These are phyloP conservation scores for Lissocephala sabroskyi DNA, from an alignment of 2,888 invertebrate species.

Conservation along the genomic window DNA sequence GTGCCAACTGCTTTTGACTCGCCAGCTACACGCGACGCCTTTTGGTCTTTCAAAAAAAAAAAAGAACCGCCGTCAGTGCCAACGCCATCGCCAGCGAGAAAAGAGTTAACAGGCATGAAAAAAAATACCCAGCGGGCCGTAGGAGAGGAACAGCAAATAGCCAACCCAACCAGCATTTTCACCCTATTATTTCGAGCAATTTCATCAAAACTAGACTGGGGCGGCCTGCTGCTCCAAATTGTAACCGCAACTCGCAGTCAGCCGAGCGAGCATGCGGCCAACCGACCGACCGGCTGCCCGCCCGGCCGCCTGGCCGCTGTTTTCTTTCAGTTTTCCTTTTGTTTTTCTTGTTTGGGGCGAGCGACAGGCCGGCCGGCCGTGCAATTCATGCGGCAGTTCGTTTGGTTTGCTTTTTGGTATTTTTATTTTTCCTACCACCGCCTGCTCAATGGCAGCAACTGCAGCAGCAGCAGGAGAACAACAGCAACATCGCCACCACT, in stretches of 20 bases:
- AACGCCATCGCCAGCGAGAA: slow-evolving; percentile 20
- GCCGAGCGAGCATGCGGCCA: slow-evolving; percentile 14
- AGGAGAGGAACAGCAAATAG: neutral
- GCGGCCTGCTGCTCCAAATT: slow-evolving; percentile 48
- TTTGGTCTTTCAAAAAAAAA: slow-evolving; percentile 44
- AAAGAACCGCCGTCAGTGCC: neutral
- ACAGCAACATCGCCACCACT: too few species aligned
- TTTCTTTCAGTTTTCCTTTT: slow-evolving; percentile 15
- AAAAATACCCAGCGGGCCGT: neutral
- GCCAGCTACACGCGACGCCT: slow-evolving; percentile 40
- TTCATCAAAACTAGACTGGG: slow-evolving; percentile 55
- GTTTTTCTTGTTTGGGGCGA: slow-evolving; percentile 11
- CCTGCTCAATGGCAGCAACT: too few species aligned
- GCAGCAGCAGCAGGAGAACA: too few species aligned
- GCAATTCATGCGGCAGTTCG: slow-evolving; percentile 6
- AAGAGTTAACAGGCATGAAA: slow-evolving; percentile 49
- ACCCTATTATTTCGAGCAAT: slow-evolving; percentile 61
- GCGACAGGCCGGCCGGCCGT: slow-evolving; percentile 3
- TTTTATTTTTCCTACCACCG: too few species aligned
- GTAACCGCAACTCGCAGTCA: slow-evolving; percentile 42
- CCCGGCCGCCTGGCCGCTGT: slow-evolving; percentile 17
- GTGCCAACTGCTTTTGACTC: slow-evolving; percentile 43
- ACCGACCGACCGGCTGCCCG: neutral
- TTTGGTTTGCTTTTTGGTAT: neutral
- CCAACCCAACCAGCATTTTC: slow-evolving; percentile 40